phyloP scores from a whole-genome alignment of 2,113 vertebrate genomes.

The Daboia siamensis region DNA sequence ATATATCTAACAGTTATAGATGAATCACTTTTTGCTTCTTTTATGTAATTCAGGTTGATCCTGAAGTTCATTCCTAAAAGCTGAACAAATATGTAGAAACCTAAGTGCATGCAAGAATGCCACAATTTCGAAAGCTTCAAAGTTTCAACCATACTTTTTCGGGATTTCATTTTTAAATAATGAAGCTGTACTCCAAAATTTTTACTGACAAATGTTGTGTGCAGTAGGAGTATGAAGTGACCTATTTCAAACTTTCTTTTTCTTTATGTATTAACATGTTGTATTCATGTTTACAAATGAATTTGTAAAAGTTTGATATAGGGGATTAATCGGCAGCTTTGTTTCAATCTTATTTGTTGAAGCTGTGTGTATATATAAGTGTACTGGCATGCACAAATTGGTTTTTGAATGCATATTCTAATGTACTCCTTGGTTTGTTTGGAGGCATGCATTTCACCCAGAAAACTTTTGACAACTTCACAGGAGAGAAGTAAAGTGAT shows the following conservation, averaged over 20 bases:
- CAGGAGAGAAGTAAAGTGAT: conserved; percentile 17
- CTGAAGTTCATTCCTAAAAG: neutral
- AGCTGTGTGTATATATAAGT: neutral
- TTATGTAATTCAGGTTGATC: neutral
- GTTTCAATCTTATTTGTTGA: neutral
- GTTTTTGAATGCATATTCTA: neutral
- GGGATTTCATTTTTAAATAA: neutral
- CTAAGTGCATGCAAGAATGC: neutral
- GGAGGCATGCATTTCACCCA: neutral
- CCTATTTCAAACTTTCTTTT: neutral
- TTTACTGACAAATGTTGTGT: neutral
- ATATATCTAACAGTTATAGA: neutral
- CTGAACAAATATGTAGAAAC: neutral
- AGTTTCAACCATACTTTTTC: neutral
- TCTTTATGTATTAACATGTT: neutral
- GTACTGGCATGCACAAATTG: neutral
- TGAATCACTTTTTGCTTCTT: neutral
- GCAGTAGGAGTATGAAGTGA: neutral
- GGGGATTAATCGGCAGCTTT: neutral
- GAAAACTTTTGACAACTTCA: conserved; percentile 20
- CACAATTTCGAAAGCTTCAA: neutral
- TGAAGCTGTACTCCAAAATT: neutral
- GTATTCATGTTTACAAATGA: neutral
- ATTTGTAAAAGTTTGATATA: neutral
- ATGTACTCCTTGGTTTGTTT: neutral